Evolutionary conservation across 2,888 invertebrate species (phyloP).

Genomic region (Shargacucullia verbasci): DNA sequence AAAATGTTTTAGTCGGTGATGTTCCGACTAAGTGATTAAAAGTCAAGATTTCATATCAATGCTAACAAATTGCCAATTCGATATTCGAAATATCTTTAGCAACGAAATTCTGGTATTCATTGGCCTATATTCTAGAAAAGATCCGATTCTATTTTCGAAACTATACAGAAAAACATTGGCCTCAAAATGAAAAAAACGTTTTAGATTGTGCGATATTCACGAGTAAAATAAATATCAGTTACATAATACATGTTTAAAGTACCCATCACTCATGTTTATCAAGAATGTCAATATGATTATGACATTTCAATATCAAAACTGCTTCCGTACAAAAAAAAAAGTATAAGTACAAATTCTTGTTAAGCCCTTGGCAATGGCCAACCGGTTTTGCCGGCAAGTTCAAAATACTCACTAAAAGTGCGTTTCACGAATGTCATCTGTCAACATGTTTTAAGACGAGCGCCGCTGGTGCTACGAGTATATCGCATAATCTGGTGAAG

Average conservation of each 20-base stretch:
- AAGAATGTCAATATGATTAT: slow-evolving; percentile 25
- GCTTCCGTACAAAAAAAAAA: slow-evolving; percentile 3
- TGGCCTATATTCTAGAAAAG: too few relatives aligned
- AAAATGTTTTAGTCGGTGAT: too few relatives aligned
- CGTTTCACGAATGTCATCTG: slow-evolving; percentile 34
- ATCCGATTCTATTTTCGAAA: too few relatives aligned
- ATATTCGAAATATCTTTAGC: too few relatives aligned
- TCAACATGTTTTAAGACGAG: slow-evolving; percentile 31
- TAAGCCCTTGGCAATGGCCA: slow-evolving; percentile 32
- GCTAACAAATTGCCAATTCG: too few relatives aligned
- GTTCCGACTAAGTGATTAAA: too few relatives aligned
- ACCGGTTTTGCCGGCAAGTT: slow-evolving; percentile 52
- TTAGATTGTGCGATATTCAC: too few relatives aligned
- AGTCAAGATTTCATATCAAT: too few relatives aligned
- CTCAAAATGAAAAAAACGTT: too few relatives aligned
- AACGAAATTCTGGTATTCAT: too few relatives aligned
- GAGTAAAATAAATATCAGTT: slow-evolving; percentile 4
- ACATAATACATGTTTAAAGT: slow-evolving; percentile 23
- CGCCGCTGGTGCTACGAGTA: slow-evolving; percentile 10
- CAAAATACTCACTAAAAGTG: slow-evolving; percentile 48
- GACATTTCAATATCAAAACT: slow-evolving; percentile 13
- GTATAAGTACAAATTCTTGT: slow-evolving; percentile 6
- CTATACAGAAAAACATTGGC: too few relatives aligned
- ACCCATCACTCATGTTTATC: slow-evolving; percentile 33
- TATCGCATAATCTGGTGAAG: slow-evolving; percentile 7